Percentiles rank a stretch among this genome's conserved stretches.
phyloP scores from a whole-genome alignment of 2,113 vertebrate genomes.

The Oncorhynchus clarkii region DNA sequence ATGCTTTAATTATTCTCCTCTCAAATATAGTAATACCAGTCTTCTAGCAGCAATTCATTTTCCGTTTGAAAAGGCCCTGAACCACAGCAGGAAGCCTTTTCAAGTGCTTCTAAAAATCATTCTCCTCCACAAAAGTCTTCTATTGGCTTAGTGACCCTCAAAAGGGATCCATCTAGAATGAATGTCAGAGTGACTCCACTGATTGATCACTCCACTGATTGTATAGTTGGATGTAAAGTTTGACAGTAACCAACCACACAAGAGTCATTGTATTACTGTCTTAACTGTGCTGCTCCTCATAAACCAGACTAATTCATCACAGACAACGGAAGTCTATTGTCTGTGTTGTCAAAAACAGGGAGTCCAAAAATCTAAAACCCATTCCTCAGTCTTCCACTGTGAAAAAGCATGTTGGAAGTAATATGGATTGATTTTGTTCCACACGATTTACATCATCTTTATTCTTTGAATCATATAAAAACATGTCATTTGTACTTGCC shows the following conservation, averaged over 20 bases:
- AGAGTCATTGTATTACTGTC: not conserved
- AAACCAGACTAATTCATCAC: not conserved
- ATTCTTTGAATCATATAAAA: not conserved
- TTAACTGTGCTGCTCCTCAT: not conserved
- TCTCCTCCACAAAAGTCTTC: slow-evolving; percentile 33
- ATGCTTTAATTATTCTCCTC: slow-evolving; percentile 30
- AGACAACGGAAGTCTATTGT: not conserved
- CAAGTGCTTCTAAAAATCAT: slow-evolving; percentile 49
- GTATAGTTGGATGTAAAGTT: not conserved
- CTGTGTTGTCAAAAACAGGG: not conserved
- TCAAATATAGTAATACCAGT: slow-evolving; percentile 34
- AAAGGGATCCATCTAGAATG: slow-evolving; percentile 32
- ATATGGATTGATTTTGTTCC: not conserved
- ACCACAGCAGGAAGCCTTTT: slow-evolving; percentile 33
- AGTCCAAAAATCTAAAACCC: not conserved
- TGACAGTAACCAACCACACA: not conserved
- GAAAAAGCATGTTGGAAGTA: not conserved
- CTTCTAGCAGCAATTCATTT: slow-evolving; percentile 30
- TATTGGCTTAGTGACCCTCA: slow-evolving; percentile 39
- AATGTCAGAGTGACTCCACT: not conserved
- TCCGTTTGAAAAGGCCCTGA: slow-evolving; percentile 36
- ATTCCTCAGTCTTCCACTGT: not conserved
- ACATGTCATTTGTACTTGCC: slow-evolving; percentile 72
- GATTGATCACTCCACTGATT: not conserved
- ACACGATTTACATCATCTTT: too few relatives aligned